Evolutionary conservation across 2,797 vertebrate species (phyloP), one percentile per base, ranked within the genome.

Genomic region (Eleutherodactylus coqui): DNA sequence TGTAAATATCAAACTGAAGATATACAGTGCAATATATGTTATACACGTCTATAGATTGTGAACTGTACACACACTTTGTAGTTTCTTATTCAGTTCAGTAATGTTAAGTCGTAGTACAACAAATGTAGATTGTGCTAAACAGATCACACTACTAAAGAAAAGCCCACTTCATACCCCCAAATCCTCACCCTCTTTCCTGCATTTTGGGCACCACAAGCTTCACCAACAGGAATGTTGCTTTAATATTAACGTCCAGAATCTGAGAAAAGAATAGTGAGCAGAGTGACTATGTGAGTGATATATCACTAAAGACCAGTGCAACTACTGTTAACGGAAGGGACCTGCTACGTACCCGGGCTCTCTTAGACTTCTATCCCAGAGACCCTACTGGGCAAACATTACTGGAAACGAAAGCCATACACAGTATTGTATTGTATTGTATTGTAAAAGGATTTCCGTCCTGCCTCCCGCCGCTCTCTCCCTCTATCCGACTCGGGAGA

Each of bases 191-290:
- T 89, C 95, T 93, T 87, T 95, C 96, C 88, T 90, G 91, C 94
- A 98, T 97, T 84, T 97, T 94, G 64, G 96, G 96, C 38, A 93
- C 95, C 62, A 96, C 96, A 67, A 94, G 80, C 88, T 96, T 95
- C 24, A 93, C 93, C 90, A 98, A 55, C 73, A 98, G 92, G 89
- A 96, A 96, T 24, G 95, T 78, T 0, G 96, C 89, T 88, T 94
- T 98, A 72, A 98, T 93, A 55, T 98, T 98, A n/a, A 96, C 88
- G 76, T 93, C 90, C 90, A 97, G 90, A 89, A 96, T 91, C 96
- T 98, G 88, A 78, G 89, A 88, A 41, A 29, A 38, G 29, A 86
- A 67, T 41, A 73, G 45, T 41, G 3, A 67, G 41, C 32, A 45
- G 43, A 38, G 67, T 82, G 9, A 76, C 43, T 38, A 10, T 19